Conservation (phyloP, 1,140 invertebrate genomes). For the Tetramorium simillimum region DNA sequence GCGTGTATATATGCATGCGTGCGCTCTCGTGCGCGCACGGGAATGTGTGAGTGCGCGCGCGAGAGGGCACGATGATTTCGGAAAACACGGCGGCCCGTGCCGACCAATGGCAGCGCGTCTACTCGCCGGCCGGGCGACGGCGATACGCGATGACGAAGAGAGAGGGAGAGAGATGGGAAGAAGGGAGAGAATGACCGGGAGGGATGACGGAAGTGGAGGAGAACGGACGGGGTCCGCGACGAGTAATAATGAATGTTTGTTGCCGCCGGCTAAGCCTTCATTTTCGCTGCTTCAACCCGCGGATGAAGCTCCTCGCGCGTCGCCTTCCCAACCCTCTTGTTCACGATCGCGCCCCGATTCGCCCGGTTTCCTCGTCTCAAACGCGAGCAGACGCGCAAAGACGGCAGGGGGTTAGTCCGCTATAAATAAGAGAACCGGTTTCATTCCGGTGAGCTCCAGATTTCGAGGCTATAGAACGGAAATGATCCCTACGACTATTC, state of each 20-base stretch:
- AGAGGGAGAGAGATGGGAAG: slow-evolving; percentile 67
- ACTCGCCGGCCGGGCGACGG: slow-evolving; percentile 66
- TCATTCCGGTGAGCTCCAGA: neutral
- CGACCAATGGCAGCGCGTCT: slow-evolving; percentile 75
- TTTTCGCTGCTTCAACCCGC: slow-evolving; percentile 74
- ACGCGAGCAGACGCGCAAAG: neutral
- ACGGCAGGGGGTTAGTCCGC: neutral
- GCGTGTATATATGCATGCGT: slow-evolving; percentile 6
- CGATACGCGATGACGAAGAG: slow-evolving; percentile 77
- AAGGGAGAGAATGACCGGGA: slow-evolving; percentile 70
- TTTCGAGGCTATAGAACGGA: neutral
- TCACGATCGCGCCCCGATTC: slow-evolving; percentile 9
- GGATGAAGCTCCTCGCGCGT: slow-evolving; percentile 58
- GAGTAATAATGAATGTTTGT: slow-evolving; percentile 81
- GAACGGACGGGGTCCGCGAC: slow-evolving; percentile 67
- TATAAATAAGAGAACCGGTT: slow-evolving; percentile 30
- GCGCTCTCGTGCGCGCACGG: slow-evolving; percentile 9
- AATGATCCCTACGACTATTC: slow-evolving; percentile 6
- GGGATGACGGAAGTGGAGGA: slow-evolving; percentile 70
- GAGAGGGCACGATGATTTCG: slow-evolving; percentile 79
- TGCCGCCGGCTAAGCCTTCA: slow-evolving; percentile 75
- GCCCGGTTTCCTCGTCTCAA: slow-evolving; percentile 3
- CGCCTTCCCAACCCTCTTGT: neutral
- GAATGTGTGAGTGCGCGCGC: slow-evolving; percentile 61
- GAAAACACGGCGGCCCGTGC: slow-evolving; percentile 72